Evolutionary conservation across 2,113 vertebrate genomes (phyloP).

Genomic region (Dermatemys mawii): DNA sequence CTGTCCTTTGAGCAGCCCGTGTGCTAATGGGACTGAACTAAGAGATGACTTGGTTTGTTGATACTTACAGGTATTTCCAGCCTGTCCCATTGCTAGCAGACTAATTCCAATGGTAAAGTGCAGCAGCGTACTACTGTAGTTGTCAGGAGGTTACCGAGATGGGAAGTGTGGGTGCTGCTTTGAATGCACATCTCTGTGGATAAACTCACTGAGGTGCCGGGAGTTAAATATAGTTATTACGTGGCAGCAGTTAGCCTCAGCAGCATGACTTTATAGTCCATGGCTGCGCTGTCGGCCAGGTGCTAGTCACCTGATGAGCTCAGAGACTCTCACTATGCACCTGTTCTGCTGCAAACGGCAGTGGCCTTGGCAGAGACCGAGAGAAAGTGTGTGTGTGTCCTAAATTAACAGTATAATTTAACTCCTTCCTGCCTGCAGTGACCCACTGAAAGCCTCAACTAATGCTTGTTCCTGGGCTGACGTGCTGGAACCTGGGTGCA

Average conservation of each 20-base stretch:
- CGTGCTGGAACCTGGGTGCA: not conserved
- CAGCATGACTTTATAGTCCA: not conserved
- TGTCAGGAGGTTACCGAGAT: not conserved
- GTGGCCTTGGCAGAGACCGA: not conserved
- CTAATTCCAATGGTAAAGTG: not conserved
- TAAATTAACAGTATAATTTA: not conserved
- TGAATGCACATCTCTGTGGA: not conserved
- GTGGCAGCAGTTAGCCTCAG: not conserved
- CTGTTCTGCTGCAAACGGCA: not conserved
- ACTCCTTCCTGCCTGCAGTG: not conserved
- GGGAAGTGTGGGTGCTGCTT: not conserved
- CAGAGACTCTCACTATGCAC: not conserved
- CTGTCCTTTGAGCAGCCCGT: not conserved
- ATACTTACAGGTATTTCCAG: not conserved
- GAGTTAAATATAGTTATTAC: not conserved
- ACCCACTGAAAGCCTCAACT: conserved; percentile 5
- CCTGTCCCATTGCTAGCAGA: not conserved
- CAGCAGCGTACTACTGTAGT: not conserved
- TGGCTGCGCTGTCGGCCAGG: not conserved
- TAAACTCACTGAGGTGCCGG: fast-evolving
- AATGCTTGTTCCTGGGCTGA: not conserved
- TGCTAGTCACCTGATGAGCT: not conserved
- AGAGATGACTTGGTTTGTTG: not conserved
- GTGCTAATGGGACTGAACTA: not conserved
- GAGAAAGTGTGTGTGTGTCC: not conserved